These are phyloP conservation scores for Cephalotes varians DNA, from an alignment of 2,888 invertebrate species.

Conservation along the genomic window DNA sequence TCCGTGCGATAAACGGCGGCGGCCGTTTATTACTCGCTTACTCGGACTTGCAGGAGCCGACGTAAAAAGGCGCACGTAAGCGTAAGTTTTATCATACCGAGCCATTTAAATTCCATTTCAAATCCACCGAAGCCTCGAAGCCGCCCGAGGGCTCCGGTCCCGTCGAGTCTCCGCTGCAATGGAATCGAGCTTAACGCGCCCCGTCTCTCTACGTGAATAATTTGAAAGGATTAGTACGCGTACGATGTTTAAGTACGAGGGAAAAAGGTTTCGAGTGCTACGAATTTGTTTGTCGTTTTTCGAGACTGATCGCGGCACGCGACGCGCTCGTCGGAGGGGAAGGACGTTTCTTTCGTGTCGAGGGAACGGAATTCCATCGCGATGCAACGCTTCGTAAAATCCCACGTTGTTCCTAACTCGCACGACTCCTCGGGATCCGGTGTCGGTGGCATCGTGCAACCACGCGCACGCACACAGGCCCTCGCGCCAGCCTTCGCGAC, in stretches of 20 bases:
- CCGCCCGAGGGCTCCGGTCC: not conserved
- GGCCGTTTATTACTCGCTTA: slow-evolving; percentile 28
- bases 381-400: slow-evolving; percentile 30
- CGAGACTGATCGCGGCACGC: not conserved
- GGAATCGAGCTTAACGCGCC: not conserved
- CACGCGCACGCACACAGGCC: slow-evolving; percentile 35
- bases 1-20: slow-evolving; percentile 36
- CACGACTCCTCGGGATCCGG: slow-evolving; percentile 46
- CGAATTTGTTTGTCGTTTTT: slow-evolving; percentile 4
- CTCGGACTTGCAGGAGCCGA: slow-evolving; percentile 30
- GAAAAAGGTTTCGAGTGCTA: not conserved
- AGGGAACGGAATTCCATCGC: slow-evolving; percentile 44
- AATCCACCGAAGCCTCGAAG: slow-evolving; percentile 30
- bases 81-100: slow-evolving; percentile 1
- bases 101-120: slow-evolving; percentile 49
- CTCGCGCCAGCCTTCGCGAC: not conserved
- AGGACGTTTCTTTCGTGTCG: not conserved
- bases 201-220: not conserved
- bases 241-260: not conserved
- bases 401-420: slow-evolving; percentile 47
- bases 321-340: not conserved
- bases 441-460: slow-evolving; percentile 51
- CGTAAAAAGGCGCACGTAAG: slow-evolving; percentile 31
- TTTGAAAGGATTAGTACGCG: not conserved
- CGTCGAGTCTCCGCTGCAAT: not conserved